Percentiles rank a stretch among this genome's conserved stretches.
phyloP scores from a whole-genome alignment of 2,797 vertebrate genomes.

The Carcharodon carcharias region DNA sequence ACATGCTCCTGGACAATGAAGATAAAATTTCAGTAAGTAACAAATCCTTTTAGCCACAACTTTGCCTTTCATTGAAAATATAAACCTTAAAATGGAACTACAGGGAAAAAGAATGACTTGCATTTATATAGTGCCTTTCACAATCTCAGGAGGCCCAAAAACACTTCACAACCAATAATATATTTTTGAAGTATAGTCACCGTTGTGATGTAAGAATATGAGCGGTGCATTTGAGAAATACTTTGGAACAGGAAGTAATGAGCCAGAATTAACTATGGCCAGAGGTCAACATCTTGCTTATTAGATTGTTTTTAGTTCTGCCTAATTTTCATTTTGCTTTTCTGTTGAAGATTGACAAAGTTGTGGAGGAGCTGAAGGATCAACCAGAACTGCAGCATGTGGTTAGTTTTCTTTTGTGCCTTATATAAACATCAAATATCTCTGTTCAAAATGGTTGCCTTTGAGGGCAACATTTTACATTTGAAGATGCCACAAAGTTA shows the following conservation, averaged over 20 bases:
- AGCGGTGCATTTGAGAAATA: neutral
- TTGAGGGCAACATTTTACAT: neutral
- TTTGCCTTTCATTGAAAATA: neutral
- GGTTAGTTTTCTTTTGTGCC: conserved; percentile 55
- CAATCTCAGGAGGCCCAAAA: neutral
- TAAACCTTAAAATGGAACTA: neutral
- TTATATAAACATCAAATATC: neutral
- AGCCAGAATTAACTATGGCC: neutral
- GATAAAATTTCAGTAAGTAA: conserved; percentile 92
- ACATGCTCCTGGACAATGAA: conserved; percentile 98
- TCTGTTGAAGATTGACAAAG: conserved; percentile 76
- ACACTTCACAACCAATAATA: neutral
- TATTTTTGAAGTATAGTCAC: neutral
- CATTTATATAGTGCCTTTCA: neutral
- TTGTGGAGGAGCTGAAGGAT: conserved; percentile 82
- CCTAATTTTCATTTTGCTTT: conserved; percentile 26
- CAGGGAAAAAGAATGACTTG: neutral
- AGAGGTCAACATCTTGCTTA: neutral
- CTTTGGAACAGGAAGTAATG: neutral
- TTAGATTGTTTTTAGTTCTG: neutral
- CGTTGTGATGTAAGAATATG: neutral
- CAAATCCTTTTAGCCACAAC: neutral
- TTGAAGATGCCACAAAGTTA: neutral
- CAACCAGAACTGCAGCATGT: conserved; percentile 87
- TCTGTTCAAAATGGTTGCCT: neutral